Evolutionary conservation across 1,140 invertebrate species (phyloP).

Genomic region (Diorhabda elongata): DNA sequence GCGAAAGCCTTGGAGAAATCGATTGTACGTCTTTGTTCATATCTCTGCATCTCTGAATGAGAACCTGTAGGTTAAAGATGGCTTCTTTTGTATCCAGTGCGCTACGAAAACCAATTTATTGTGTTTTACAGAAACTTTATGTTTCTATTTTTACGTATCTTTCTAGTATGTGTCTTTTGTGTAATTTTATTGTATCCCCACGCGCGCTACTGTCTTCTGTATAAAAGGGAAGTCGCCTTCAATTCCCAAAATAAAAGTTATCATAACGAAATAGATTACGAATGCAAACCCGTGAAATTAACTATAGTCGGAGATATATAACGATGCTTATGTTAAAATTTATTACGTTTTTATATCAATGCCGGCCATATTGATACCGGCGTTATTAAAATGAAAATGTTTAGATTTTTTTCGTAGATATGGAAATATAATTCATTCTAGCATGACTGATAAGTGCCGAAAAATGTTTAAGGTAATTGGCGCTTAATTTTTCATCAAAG

Average conservation of each 20-base stretch:
- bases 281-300: background rate
- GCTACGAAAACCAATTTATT: no score
- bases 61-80: no score
- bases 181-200: background rate
- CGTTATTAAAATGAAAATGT: background rate
- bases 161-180: no score
- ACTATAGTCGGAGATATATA: background rate
- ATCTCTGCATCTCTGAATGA: no score
- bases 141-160: no score
- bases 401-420: background rate
- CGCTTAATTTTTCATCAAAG: no score
- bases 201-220: background rate
- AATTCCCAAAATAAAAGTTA: constrained; percentile 1
- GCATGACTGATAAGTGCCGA: background rate
- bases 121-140: no score
- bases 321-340: background rate
- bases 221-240: background rate
- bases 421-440: background rate
- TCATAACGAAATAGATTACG: constrained; percentile 1
- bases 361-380: background rate
- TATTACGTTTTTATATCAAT: background rate
- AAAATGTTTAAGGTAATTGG: background rate
- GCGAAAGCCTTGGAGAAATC: no score
- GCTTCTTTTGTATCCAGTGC: no score
- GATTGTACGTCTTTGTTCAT: no score